phyloP scores from a whole-genome alignment of 2,888 invertebrate species.

The Pecten maximus region DNA sequence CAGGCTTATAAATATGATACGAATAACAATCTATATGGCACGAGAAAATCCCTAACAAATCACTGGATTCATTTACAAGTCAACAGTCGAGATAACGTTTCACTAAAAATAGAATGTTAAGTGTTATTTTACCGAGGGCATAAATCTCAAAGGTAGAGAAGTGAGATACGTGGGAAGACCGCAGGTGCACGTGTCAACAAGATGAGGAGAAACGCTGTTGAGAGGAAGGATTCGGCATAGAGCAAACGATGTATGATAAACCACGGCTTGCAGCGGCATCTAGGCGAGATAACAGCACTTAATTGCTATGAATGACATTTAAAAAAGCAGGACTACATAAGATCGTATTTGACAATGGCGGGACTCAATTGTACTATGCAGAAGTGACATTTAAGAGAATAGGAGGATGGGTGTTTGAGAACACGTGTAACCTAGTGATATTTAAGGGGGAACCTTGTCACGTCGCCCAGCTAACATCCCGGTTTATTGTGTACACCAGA shows the following conservation, averaged over 20 bases:
- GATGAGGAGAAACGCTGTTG: neutral
- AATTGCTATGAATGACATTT: constrained; percentile 9
- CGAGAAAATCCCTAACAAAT: neutral
- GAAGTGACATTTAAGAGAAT: neutral
- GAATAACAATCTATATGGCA: neutral
- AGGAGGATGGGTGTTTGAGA: neutral
- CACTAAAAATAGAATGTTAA: neutral
- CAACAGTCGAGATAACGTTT: neutral
- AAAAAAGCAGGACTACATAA: neutral
- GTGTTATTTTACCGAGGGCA: neutral
- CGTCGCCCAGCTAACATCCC: neutral
- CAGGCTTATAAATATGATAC: neutral
- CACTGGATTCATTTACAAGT: neutral
- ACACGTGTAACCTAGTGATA: neutral
- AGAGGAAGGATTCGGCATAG: constrained; percentile 8
- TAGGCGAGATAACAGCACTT: neutral
- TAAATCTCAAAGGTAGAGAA: neutral
- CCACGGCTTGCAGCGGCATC: neutral
- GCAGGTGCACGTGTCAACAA: constrained; percentile 7
- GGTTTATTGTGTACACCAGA: neutral
- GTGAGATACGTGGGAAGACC: neutral
- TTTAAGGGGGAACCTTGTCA: neutral
- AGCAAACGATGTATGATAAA: neutral
- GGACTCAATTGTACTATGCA: neutral
- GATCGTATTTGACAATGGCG: neutral